phyloP scores from a whole-genome alignment of 2,113 vertebrate genomes.

The Otus sunia region DNA sequence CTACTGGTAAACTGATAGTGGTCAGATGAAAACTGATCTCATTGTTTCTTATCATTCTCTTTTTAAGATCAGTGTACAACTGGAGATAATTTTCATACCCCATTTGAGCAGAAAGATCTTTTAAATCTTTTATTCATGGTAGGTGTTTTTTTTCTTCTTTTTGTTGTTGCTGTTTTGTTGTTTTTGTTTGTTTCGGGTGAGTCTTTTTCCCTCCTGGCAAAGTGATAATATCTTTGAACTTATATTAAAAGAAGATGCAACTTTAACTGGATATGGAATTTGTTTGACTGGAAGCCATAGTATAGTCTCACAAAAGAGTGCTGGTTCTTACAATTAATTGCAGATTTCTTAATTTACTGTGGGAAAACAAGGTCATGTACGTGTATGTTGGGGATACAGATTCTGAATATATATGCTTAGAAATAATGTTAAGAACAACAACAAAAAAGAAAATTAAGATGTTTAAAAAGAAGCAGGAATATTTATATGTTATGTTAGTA shows the following conservation, averaged over 20 bases:
- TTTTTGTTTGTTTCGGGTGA: not conserved
- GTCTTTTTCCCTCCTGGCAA: not conserved
- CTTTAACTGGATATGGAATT: conserved; percentile 1
- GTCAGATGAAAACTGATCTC: not conserved
- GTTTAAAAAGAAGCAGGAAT: not conserved
- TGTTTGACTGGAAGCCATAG: not conserved
- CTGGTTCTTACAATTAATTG: not conserved
- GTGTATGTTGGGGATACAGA: not conserved
- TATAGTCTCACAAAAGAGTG: not conserved
- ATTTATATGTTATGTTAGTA: not conserved
- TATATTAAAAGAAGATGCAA: conserved; percentile 26
- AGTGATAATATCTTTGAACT: conserved; percentile 14
- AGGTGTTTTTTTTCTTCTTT: not conserved
- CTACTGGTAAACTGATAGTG: not conserved
- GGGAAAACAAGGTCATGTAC: not conserved
- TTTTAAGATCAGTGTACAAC: not conserved
- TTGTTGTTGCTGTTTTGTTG: not conserved
- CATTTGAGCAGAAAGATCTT: not conserved
- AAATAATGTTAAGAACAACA: not conserved
- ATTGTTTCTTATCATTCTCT: not conserved
- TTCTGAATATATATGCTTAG: not conserved
- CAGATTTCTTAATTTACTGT: conserved; percentile 8
- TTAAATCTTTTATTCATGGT: not conserved
- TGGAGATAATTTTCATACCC: not conserved
- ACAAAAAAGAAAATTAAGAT: not conserved